Base-by-base conservation (phyloP, 2,113 vertebrate genomes). In the Parotia lawesii region DNA sequence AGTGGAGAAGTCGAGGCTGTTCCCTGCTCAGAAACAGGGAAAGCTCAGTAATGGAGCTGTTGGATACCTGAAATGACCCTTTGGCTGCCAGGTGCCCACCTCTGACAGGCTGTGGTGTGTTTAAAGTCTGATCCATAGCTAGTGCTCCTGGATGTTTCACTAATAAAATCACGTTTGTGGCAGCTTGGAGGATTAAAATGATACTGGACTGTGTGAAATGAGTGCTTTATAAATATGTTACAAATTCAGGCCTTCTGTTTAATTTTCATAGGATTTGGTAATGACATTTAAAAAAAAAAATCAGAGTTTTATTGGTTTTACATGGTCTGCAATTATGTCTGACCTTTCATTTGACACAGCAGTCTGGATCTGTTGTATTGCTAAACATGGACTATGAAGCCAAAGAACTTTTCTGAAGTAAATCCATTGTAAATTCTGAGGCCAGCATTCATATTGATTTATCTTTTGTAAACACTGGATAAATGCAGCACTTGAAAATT, bases 401-500 rank as follows among this genome's bases (percentile, higher is more conserved):
- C 76, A 57, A 53, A 56, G 61, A 78, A 90, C 87, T 93, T 70
- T 56, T 45, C 92, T 89, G 6, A 91, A 95, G 75, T 74, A 88
- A 92, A 70, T 25, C 75, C 65, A 62, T 35, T 87, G 87, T 96
- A 78, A 93, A 90, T 93, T 87, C 57, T 67, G 80, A 58, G 84
- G 48, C 40, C 38, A 15, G n/a, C 15, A 0, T 86, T 87, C 35
- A 4, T 57, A 35, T 21, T 85, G 83, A 85, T 93, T 85, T 67
- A 69, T 94, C 81, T 78, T 79, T 51, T 51, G 66, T 86, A 95
- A 90, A 85, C 65, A 51, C 44, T 12, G 75, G 35, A 31, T 79
- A 81, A 92, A 92, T 45, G 86, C 47, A 45, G 33, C 72, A 33
- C 62, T 95, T 77, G 54, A 44, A 86, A 78, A 85, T 50, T 44